A percentile compares a stretch with the other conserved stretches of the same genome.
phyloP scores from a whole-genome alignment of 1,140 invertebrate species.

The Aphelenchoides avenae region DNA sequence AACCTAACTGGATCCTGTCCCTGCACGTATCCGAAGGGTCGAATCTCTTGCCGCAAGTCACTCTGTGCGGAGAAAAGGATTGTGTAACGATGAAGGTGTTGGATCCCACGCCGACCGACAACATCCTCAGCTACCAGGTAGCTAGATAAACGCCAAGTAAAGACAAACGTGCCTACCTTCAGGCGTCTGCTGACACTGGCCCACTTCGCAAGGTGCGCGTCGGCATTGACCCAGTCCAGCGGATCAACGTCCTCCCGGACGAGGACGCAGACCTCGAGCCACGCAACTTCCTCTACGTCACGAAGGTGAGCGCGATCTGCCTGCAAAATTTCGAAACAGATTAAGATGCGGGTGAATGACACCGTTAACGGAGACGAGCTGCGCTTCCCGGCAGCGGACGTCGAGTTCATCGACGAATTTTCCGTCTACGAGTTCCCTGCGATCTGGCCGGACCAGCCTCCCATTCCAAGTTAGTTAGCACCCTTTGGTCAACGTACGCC shows the following conservation, averaged over 20 bases:
- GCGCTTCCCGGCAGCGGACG: conserved; percentile 38
- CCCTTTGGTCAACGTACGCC: no score
- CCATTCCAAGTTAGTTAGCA: conserved; percentile 31
- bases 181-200: conserved; percentile 13
- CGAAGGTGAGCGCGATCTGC: conserved; percentile 28
- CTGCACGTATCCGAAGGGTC: conserved; percentile 31
- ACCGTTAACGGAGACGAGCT: conserved; percentile 42
- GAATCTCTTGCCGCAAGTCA: conserved; percentile 26
- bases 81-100: conserved; percentile 17
- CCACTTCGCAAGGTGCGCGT: conserved; percentile 20
- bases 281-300: conserved; percentile 22
- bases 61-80: conserved; percentile 30
- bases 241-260: background rate
- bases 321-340: background rate
- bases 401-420: conserved; percentile 14
- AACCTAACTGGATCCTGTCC: conserved; percentile 32
- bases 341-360: conserved; percentile 35
- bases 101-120: conserved; percentile 28
- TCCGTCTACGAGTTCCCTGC: conserved; percentile 42
- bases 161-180: background rate
- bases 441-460: conserved; percentile 44
- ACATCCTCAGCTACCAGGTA: conserved; percentile 33
- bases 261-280: no score
- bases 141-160: background rate
- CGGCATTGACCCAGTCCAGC: background rate